These are phyloP conservation scores for Poeciliopsis paucimaculata DNA, from an alignment of 2,797 vertebrate genomes.

Conservation along the genomic window DNA sequence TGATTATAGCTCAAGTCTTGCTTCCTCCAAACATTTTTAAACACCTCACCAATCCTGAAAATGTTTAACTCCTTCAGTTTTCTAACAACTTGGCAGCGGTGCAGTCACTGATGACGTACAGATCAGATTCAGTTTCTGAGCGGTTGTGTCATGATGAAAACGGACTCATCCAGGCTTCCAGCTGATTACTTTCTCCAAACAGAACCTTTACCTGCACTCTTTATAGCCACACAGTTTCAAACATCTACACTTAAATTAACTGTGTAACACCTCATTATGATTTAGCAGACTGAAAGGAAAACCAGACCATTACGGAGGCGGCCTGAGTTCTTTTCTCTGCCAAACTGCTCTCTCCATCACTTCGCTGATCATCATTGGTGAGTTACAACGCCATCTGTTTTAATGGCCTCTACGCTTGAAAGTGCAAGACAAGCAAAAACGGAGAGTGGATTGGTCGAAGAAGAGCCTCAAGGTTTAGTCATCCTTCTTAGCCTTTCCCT, in stretches of 20 bases:
- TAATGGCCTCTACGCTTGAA: constrained; percentile 66
- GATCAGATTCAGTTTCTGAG: background rate
- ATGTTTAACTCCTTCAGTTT: background rate
- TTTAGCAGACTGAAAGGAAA: constrained; percentile 38
- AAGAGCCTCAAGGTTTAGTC: constrained; percentile 48
- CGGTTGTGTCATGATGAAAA: background rate
- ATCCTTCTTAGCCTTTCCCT: constrained; percentile 32
- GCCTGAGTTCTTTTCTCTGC: constrained; percentile 43
- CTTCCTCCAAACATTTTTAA: background rate
- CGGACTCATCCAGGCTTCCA: background rate
- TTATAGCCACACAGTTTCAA: background rate
- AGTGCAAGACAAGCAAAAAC: constrained; percentile 74
- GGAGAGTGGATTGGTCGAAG: constrained; percentile 34
- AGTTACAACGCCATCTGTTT: constrained; percentile 64
- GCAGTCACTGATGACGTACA: background rate
- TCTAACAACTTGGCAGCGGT: background rate
- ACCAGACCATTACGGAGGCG: constrained; percentile 53
- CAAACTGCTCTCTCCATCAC: constrained; percentile 39
- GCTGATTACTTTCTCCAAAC: background rate
- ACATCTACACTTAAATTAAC: constrained; percentile 45
- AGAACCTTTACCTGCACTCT: background rate
- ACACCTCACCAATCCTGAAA: background rate
- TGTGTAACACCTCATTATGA: constrained; percentile 37
- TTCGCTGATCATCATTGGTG: constrained; percentile 69
- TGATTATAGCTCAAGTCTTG: background rate